phyloP scores from a whole-genome alignment of 2,888 invertebrate genomes.

The Oxyscelio sp. region DNA sequence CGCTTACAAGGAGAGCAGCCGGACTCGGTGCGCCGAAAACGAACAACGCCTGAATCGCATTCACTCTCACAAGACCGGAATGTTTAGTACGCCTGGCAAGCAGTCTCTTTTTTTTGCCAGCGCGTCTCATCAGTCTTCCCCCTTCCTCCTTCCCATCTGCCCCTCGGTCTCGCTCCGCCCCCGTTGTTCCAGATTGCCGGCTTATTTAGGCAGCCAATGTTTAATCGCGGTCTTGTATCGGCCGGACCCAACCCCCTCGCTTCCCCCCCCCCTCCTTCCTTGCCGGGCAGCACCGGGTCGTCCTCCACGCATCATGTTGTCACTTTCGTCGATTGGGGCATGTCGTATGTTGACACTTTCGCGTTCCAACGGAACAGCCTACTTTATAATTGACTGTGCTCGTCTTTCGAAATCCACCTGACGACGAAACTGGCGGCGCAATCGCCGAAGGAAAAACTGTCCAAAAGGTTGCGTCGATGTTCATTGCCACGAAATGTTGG shows the following conservation, averaged over 20 bases:
- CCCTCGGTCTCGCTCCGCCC: constrained; percentile 28
- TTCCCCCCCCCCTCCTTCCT: neutral
- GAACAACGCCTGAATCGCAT: constrained; percentile 51
- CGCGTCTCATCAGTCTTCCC: constrained; percentile 54
- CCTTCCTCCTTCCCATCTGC: constrained; percentile 29
- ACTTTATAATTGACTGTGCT: constrained; percentile 46
- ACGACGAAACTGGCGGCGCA: constrained; percentile 37
- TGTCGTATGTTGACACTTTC: constrained; percentile 85
- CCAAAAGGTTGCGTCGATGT: constrained; percentile 26
- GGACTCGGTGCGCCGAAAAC: constrained; percentile 39
- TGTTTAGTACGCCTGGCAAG: constrained; percentile 44
- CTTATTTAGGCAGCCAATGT: constrained; percentile 88
- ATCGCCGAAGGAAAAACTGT: constrained; percentile 32
- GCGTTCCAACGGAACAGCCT: constrained; percentile 67
- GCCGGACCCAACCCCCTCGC: constrained; percentile 59
- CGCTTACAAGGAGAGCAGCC: constrained; percentile 4
- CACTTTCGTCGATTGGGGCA: constrained; percentile 79
- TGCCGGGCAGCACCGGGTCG: constrained; percentile 55
- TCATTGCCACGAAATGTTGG: neutral
- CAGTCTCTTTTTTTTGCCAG: constrained; percentile 45
- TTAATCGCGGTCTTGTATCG: constrained; percentile 88
- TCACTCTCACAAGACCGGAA: constrained; percentile 64
- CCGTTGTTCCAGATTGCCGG: constrained; percentile 77
- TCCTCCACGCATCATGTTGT: constrained; percentile 74
- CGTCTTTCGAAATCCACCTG: constrained; percentile 62